These are phyloP conservation scores for Maniola jurtina DNA, from an alignment of 1,140 invertebrate species.

Conservation along the genomic window DNA sequence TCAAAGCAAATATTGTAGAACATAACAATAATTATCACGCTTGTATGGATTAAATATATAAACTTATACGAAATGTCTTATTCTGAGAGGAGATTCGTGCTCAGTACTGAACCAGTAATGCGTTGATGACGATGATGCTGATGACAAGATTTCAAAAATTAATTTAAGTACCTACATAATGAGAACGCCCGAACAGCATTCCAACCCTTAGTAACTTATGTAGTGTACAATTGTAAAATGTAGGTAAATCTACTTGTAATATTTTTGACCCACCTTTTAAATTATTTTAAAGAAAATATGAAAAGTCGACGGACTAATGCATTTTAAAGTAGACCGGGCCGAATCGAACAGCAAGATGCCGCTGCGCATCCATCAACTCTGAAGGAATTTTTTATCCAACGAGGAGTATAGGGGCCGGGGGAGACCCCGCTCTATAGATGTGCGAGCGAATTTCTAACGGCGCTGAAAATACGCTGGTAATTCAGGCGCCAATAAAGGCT, in stretches of 20 bases:
- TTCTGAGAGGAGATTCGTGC: too few relatives aligned
- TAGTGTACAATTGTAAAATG: neutral
- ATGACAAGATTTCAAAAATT: too few relatives aligned
- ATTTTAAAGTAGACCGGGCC: neutral
- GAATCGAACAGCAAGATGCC: neutral
- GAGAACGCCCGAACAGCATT: too few relatives aligned
- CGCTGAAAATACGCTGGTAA: slow-evolving; percentile 26
- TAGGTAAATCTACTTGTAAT: neutral
- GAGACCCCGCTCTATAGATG: neutral
- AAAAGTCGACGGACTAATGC: neutral
- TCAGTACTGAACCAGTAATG: too few relatives aligned
- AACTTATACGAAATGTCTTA: too few relatives aligned
- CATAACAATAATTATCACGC: too few relatives aligned
- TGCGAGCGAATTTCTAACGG: slow-evolving; percentile 37
- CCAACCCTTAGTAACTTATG: too few relatives aligned
- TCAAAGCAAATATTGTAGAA: too few relatives aligned
- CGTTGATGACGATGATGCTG: too few relatives aligned
- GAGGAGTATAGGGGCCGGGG: neutral
- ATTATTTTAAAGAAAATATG: neutral
- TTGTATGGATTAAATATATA: too few relatives aligned
- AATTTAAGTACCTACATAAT: too few relatives aligned
- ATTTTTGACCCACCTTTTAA: neutral
- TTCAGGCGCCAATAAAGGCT: slow-evolving; percentile 38
- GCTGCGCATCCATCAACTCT: slow-evolving; percentile 1
- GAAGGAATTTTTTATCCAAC: neutral